Evolutionary conservation across 2,888 invertebrate species (phyloP).

Genomic region (Monopis laevigella): DNA sequence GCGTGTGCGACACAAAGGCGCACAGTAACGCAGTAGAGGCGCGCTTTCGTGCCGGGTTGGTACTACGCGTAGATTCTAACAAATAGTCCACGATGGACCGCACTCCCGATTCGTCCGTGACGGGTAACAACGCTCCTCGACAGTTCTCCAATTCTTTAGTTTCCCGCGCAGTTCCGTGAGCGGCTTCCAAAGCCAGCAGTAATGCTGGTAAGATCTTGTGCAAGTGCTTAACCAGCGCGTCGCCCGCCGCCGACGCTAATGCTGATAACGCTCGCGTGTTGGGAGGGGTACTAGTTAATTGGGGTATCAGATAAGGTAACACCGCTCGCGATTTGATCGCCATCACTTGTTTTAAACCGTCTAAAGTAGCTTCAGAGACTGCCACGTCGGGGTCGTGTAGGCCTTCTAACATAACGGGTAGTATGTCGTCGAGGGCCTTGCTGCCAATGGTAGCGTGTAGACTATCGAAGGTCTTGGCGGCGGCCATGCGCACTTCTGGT

Average conservation of each 20-base stretch:
- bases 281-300: constrained; percentile 89
- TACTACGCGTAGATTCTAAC: constrained; percentile 74
- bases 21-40: constrained; percentile 88
- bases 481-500: constrained; percentile 92
- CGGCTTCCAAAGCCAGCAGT: constrained; percentile 76
- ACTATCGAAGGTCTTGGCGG: constrained; percentile 96
- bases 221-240: constrained; percentile 89
- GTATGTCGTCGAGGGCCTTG: constrained; percentile 94
- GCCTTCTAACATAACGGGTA: constrained; percentile 86
- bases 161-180: constrained; percentile 73
- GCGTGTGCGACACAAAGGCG: constrained; percentile 89
- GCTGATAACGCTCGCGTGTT: constrained; percentile 95
- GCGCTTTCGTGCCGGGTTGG: constrained; percentile 67
- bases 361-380: constrained; percentile 89
- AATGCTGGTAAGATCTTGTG: constrained; percentile 93
- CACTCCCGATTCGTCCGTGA: constrained; percentile 87
- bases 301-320: constrained; percentile 94
- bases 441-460: constrained; percentile 94
- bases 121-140: constrained; percentile 91
- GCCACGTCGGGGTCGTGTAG: constrained; percentile 80
- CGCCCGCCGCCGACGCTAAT: constrained; percentile 93
- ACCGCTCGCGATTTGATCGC: constrained; percentile 95
- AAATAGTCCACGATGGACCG: constrained; percentile 85
- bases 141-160: constrained; percentile 88
- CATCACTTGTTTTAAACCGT: constrained; percentile 97